Conservation (phyloP, 2,888 invertebrate species). For the Drosophila pegasa region DNA sequence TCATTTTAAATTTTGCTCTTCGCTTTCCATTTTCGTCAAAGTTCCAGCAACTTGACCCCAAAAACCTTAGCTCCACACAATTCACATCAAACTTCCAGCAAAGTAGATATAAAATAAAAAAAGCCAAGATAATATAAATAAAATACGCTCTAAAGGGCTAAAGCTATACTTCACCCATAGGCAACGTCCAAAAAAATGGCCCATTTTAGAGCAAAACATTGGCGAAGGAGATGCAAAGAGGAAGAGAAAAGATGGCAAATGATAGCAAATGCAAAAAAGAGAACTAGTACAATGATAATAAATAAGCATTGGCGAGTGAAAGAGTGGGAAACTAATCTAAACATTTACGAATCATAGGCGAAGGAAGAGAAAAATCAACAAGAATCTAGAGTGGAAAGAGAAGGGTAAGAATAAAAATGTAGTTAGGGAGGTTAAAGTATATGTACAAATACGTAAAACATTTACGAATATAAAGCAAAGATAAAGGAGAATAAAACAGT, state of each 20-base stretch:
- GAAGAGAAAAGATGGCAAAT: not conserved
- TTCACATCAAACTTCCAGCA: not conserved
- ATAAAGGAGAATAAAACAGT: too few relatives aligned
- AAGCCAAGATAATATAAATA: not conserved
- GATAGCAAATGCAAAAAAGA: not conserved
- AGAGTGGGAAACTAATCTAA: not conserved
- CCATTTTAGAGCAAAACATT: not conserved
- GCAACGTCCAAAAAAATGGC: not conserved
- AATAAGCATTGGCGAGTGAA: not conserved
- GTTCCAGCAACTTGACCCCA: slow-evolving; percentile 13
- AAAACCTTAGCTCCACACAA: not conserved
- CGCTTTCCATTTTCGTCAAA: slow-evolving; percentile 16
- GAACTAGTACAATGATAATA: not conserved
- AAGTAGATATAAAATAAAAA: not conserved
- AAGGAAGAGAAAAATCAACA: not conserved
- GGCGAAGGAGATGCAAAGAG: not conserved
- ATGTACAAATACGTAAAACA: not conserved
- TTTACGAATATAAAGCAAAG: slow-evolving; percentile 1
- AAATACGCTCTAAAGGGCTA: not conserved
- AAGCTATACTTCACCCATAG: not conserved
- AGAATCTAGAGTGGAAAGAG: not conserved
- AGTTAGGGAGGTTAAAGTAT: not conserved
- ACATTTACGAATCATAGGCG: not conserved
- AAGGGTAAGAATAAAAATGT: not conserved
- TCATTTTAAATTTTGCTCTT: slow-evolving; percentile 35